Evolutionary conservation across 2,113 vertebrate species (phyloP).

Genomic region (Jaculus jaculus): DNA sequence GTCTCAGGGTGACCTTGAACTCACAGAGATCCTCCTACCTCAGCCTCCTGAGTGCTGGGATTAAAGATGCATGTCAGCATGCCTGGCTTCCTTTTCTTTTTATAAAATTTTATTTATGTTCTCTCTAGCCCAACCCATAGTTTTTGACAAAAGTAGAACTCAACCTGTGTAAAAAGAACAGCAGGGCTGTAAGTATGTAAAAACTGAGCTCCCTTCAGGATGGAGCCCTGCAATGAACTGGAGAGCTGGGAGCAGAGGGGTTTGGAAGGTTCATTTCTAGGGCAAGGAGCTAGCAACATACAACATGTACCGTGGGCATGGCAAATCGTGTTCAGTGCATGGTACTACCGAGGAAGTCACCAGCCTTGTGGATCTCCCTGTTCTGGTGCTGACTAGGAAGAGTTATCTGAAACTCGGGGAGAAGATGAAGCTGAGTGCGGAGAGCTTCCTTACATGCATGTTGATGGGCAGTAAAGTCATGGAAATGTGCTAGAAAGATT

Average conservation of each 20-base stretch:
- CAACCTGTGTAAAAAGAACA: neutral
- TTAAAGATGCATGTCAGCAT: too few species aligned
- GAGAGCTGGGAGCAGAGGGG: neutral
- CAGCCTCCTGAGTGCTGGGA: too few species aligned
- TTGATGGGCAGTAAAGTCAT: neutral
- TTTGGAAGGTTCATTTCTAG: neutral
- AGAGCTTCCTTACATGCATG: neutral
- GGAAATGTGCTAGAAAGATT: constrained; percentile 37
- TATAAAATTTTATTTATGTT: too few species aligned
- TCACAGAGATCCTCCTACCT: too few species aligned
- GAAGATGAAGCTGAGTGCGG: neutral
- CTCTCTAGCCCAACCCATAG: neutral
- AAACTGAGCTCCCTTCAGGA: neutral
- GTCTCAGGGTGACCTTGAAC: too few species aligned
- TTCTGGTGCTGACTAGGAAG: neutral
- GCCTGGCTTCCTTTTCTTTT: too few species aligned
- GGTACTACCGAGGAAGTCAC: neutral
- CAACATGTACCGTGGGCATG: fast-evolving
- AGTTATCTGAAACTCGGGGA: neutral
- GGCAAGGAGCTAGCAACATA: neutral
- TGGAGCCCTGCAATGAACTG: neutral
- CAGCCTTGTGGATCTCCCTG: neutral
- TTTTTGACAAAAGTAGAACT: neutral
- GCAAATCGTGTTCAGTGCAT: neutral
- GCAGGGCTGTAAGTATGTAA: neutral